Conservation (phyloP, 2,888 invertebrate species). For the Noctua fimbriata region DNA sequence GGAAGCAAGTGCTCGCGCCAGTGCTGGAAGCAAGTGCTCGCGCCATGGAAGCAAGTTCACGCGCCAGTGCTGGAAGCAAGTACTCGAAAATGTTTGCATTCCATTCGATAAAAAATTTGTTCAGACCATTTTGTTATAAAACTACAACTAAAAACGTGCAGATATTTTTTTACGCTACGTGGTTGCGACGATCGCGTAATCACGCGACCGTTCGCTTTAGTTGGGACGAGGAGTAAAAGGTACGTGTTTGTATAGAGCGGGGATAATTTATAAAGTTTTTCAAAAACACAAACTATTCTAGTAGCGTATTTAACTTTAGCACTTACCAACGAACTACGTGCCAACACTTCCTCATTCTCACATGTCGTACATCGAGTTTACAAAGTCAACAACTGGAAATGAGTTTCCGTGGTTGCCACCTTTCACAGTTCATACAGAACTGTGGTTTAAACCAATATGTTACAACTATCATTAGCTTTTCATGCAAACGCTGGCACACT, state of each 20-base stretch:
- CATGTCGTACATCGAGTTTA: not conserved
- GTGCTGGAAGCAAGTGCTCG: not conserved
- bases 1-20: not conserved
- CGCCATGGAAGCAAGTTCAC: not conserved
- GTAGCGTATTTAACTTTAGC: conserved; percentile 6
- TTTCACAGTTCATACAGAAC: conserved; percentile 5
- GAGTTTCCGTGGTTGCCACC: conserved; percentile 15
- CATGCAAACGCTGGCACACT: not conserved
- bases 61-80: not conserved
- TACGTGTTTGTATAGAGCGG: not conserved
- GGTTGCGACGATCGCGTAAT: not conserved
- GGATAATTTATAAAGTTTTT: not conserved
- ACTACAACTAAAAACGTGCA: not conserved
- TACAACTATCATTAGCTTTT: not conserved
- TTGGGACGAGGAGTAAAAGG: not conserved
- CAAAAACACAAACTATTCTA: not conserved
- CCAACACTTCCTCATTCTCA: not conserved
- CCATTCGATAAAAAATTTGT: not conserved
- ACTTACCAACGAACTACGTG: conserved; percentile 2
- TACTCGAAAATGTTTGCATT: not conserved
- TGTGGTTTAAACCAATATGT: not conserved
- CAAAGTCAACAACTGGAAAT: conserved; percentile 33
- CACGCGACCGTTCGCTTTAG: not conserved
- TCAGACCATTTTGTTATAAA: no score
- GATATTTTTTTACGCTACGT: not conserved